Percentiles rank a stretch among this genome's conserved stretches.
Evolutionary conservation across 2,888 invertebrate genomes (phyloP).

Genomic region (Drosophila neotestacea): DNA sequence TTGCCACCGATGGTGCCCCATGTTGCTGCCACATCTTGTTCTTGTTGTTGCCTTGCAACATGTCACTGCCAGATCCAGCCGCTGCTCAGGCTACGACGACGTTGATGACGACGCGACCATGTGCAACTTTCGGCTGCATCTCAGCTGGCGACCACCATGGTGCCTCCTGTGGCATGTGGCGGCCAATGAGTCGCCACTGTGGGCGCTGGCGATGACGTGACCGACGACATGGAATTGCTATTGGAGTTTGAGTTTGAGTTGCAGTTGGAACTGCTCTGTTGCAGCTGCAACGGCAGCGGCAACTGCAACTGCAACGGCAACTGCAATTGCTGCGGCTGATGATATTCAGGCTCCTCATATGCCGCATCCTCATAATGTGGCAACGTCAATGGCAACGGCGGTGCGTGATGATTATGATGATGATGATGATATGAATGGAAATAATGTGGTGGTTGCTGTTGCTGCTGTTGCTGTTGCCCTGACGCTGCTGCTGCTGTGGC

Average conservation of each 20-base stretch:
- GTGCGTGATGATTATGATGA: conserved; percentile 56
- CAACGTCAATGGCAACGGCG: conserved; percentile 36
- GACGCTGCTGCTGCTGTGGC: conserved; percentile 50
- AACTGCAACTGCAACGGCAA: conserved; percentile 30
- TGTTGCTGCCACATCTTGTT: conserved; percentile 19
- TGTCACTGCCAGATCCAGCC: conserved; percentile 82
- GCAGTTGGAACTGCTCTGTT: conserved; percentile 47
- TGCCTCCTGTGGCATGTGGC: conserved; percentile 82
- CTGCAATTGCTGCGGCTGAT: conserved; percentile 83
- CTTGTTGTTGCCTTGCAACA: conserved; percentile 45
- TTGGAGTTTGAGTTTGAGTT: conserved; percentile 52
- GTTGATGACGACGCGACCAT: conserved; percentile 67
- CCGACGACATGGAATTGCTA: conserved; percentile 68
- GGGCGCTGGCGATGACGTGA: conserved; percentile 74
- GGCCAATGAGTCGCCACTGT: conserved; percentile 39
- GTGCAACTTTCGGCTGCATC: conserved; percentile 63
- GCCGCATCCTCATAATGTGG: conserved; percentile 75
- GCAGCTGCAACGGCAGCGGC: conserved; percentile 54
- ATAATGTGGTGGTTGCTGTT: conserved; percentile 64
- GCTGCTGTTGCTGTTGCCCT: conserved; percentile 54
- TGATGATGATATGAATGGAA: conserved; percentile 74
- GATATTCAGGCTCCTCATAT: conserved; percentile 82
- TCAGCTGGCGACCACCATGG: conserved; percentile 85
- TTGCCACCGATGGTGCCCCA: conserved; percentile 30
- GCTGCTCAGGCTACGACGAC: conserved; percentile 74